A percentile compares a stretch with the other conserved stretches of the same genome.
Conservation (phyloP, 2,113 vertebrate species). For the Echinops telfairi region DNA sequence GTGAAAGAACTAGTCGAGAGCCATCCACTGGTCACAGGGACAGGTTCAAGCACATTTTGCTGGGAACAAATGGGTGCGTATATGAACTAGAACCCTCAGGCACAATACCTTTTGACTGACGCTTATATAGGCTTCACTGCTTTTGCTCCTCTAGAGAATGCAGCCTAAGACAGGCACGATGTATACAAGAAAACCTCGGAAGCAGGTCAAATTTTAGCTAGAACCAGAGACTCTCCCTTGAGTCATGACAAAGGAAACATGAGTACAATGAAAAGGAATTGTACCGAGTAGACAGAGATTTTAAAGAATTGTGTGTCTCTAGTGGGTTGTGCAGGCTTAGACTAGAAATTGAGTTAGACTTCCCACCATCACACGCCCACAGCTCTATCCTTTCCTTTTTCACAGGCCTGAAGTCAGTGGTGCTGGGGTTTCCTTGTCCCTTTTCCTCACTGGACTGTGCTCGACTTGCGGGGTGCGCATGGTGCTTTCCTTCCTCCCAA, state of each 20-base stretch:
- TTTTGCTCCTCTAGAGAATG: too few species aligned
- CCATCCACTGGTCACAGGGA: too few species aligned
- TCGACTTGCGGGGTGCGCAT: not conserved
- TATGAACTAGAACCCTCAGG: too few species aligned
- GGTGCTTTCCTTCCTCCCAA: constrained; percentile 37
- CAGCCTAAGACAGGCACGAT: not conserved
- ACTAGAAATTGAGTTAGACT: not conserved
- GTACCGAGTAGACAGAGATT: not conserved
- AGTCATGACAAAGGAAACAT: not conserved
- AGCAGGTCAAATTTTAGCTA: constrained; percentile 53
- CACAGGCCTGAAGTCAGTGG: constrained; percentile 3
- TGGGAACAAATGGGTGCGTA: too few species aligned
- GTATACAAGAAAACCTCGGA: constrained; percentile 44
- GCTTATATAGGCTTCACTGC: too few species aligned
- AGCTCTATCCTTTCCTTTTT: constrained; percentile 4
- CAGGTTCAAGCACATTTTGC: too few species aligned
- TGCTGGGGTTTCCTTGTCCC: constrained; percentile 12
- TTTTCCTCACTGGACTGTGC: constrained; percentile 14
- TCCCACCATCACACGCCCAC: not conserved
- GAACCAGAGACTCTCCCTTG: constrained; percentile 44
- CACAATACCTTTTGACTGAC: too few species aligned
- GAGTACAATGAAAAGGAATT: constrained; percentile 38
- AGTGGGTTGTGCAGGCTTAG: not conserved
- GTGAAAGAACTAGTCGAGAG: too few species aligned
- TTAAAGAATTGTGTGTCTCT: not conserved